Conservation (phyloP, 2,888 invertebrate genomes). For the Synergus gifuensis region DNA sequence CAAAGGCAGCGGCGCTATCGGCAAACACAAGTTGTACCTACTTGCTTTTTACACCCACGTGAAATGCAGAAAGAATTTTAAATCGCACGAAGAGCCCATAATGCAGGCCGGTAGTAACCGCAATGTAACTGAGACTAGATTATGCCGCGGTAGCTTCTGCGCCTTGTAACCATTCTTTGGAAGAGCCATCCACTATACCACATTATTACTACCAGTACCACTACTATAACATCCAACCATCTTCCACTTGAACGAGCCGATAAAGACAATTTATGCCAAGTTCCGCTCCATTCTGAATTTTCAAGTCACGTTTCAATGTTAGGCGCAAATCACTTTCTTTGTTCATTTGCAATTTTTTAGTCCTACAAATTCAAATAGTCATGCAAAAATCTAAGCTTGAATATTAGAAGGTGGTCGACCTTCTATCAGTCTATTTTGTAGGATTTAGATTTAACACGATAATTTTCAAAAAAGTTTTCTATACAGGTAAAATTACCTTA, state of each 20-base stretch:
- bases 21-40: slow-evolving; percentile 54
- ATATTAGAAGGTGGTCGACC: not conserved
- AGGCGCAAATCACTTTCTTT: slow-evolving; percentile 19
- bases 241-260: slow-evolving; percentile 29
- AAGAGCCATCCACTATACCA: slow-evolving; percentile 52
- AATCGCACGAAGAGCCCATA: slow-evolving; percentile 56
- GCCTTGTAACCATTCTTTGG: slow-evolving; percentile 52
- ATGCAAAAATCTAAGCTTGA: not conserved
- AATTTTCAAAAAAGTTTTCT: not conserved
- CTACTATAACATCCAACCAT: slow-evolving; percentile 31
- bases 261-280: slow-evolving; percentile 41
- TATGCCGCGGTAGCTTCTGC: slow-evolving; percentile 57
- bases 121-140: slow-evolving; percentile 56
- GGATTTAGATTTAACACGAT: not conserved
- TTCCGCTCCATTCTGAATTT: slow-evolving; percentile 26
- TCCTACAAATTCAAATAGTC: not conserved
- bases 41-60: slow-evolving; percentile 57
- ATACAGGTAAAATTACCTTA: too few relatives aligned
- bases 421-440: not conserved
- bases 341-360: not conserved
- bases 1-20: slow-evolving; percentile 56
- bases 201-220: slow-evolving; percentile 48
- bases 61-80: slow-evolving; percentile 57
- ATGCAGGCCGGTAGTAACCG: slow-evolving; percentile 51
- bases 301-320: slow-evolving; percentile 38